A percentile compares a stretch with the other conserved stretches of the same genome.
Evolutionary conservation across 2,888 invertebrate genomes (phyloP).

Genomic region (Amiota minor): DNA sequence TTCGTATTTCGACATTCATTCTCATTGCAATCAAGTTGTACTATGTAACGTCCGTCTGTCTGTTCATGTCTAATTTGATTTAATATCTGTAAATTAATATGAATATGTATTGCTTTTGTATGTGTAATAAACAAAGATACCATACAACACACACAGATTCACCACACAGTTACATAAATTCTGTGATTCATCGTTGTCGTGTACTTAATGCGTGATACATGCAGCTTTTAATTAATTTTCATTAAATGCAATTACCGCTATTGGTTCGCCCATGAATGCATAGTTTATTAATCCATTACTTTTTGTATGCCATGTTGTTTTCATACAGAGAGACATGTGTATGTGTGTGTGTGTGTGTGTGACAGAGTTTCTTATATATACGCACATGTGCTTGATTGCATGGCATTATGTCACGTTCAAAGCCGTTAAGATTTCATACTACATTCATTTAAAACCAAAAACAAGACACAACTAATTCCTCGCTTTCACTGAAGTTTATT

Average conservation of each 20-base stretch:
- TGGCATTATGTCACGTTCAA: neutral
- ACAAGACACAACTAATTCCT: neutral
- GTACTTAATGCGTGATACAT: conserved; percentile 10
- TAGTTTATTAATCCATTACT: conserved; percentile 8
- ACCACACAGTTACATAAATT: neutral
- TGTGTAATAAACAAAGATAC: neutral
- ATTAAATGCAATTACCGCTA: conserved; percentile 30
- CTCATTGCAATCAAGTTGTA: conserved; percentile 12
- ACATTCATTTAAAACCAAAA: neutral
- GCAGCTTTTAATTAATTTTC: conserved; percentile 32
- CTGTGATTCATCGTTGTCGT: neutral
- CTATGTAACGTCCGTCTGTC: neutral
- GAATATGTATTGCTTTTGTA: neutral
- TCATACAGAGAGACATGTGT: neutral
- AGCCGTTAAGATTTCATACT: neutral
- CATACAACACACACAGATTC: neutral
- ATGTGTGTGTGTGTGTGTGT: neutral
- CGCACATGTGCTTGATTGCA: conserved; percentile 1
- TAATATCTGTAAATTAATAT: conserved; percentile 15
- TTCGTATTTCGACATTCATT: neutral
- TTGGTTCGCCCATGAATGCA: conserved; percentile 9
- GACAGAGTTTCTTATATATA: neutral
- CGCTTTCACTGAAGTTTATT: neutral
- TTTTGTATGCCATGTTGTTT: neutral
- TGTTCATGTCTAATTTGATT: conserved; percentile 29